Evolutionary conservation across 2,888 invertebrate genomes (phyloP), one percentile per base, ranked within the genome.

Genomic region (Euphydryas editha): DNA sequence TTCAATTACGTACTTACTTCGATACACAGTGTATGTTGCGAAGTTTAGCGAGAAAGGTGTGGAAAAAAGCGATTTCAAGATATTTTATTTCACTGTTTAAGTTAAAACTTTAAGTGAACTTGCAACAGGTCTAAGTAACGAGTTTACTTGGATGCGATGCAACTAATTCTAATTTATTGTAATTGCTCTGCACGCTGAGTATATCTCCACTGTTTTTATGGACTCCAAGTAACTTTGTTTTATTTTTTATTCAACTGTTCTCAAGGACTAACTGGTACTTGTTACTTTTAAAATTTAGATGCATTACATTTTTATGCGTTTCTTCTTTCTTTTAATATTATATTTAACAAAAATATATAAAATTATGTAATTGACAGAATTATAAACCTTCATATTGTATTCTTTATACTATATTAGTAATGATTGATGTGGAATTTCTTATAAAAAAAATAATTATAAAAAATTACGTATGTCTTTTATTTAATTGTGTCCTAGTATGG

Each of bases 81-180:
- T 5, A 44, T 7, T 15, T 20, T 47, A 8, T 49, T 49, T 21
- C 21, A 21, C 21, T 21, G 13, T 49, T 49, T 21, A 21, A 49
- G 49, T 49, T 49, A 21, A 21, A 15, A 51, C n/a, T 51, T 15
- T 13, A n/a, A 51, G 24, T 15, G 15, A 51, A 51, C 47, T 47
- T 20, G 49, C 49, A 51, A 51, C 49, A 51, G 49, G 49, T 51
- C 49, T 51, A 24, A 51, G 49, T 51, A 51, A 51, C 49, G 49
- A 24, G 24, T 24, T 21, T 13, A 51, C 21, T 51, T 15, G 49
- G 49, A 51, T 47, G 13, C 47, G 47, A 47, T 47, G 21, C 49
- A 24, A 51, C 24, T 51, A 51, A 51, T 24, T 51, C 21, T 24
- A 51, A 51, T 51, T 51, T 51, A 51, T 51, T 51, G 49, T 51